A percentile compares a stretch with the other conserved stretches of the same genome.
Conservation (phyloP, 2,888 invertebrate genomes). For the Tridacna gigas region DNA sequence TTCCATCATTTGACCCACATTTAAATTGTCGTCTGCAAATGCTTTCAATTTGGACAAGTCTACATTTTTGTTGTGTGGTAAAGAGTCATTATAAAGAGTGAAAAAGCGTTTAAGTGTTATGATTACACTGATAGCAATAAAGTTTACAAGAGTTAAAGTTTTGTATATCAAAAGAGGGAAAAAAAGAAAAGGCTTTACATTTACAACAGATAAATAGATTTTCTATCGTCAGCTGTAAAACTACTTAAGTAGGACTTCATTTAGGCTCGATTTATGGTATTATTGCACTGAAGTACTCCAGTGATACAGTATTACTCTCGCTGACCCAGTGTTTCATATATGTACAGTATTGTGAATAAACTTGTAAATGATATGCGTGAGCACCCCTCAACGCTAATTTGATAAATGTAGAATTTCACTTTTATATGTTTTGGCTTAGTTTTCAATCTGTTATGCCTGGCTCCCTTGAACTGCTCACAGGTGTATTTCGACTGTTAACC, state of each 20-base stretch:
- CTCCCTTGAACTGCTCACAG: neutral
- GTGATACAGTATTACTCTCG: neutral
- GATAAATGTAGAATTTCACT: conserved; percentile 28
- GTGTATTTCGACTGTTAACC: neutral
- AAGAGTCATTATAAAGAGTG: too few relatives aligned
- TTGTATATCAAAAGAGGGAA: too few relatives aligned
- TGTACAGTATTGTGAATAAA: conserved; percentile 20
- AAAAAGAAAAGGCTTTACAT: neutral
- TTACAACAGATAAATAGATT: neutral
- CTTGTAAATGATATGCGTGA: conserved; percentile 40
- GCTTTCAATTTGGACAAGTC: too few relatives aligned
- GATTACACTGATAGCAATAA: too few relatives aligned
- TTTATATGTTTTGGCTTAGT: neutral
- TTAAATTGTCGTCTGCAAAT: too few relatives aligned
- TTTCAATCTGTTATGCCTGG: conserved; percentile 7
- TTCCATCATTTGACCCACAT: too few relatives aligned
- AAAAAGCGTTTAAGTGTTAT: too few relatives aligned
- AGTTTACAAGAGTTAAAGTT: too few relatives aligned
- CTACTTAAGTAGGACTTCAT: neutral
- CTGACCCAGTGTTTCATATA: conserved; percentile 1
- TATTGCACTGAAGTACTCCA: neutral
- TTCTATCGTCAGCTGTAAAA: neutral
- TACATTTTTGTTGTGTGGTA: too few relatives aligned
- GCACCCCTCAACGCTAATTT: conserved; percentile 25
- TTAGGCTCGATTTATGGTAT: neutral